Conservation (phyloP, 2,113 vertebrate species). For the Amphilophus citrinellus region DNA sequence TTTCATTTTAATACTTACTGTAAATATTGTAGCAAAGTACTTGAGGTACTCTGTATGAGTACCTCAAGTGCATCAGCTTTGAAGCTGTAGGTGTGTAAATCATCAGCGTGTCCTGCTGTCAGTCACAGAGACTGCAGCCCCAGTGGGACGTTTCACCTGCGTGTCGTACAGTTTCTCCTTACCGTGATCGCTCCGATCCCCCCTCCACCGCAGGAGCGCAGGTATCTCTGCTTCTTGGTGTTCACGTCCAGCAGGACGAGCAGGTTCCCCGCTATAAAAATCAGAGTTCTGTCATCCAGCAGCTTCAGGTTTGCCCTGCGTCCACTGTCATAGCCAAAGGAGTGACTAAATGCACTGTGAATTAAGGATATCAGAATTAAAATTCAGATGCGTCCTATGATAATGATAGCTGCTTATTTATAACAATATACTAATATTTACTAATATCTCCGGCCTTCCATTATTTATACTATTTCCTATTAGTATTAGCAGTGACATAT, state of each 20-base stretch:
- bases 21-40: not conserved
- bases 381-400: not conserved
- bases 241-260: slow-evolving; percentile 85
- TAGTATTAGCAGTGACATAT: not conserved
- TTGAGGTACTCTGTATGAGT: too few species aligned
- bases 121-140: not conserved
- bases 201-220: slow-evolving; percentile 86
- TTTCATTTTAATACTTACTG: not conserved
- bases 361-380: slow-evolving; percentile 48
- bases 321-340: slow-evolving; percentile 92
- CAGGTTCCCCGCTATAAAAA: slow-evolving; percentile 91
- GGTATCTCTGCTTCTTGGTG: slow-evolving; percentile 83
- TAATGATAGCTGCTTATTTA: not conserved
- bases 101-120: not conserved
- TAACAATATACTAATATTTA: not conserved
- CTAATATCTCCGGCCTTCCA: too few species aligned
- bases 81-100: not conserved
- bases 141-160: not conserved
- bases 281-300: slow-evolving; percentile 83
- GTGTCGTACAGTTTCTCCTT: slow-evolving; percentile 31
- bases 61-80: not conserved
- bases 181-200: slow-evolving; percentile 91
- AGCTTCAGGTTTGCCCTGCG: slow-evolving; percentile 88
- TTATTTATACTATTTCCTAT: not conserved
- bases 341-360: slow-evolving; percentile 81